A percentile compares a stretch with the other conserved stretches of the same genome.
Evolutionary conservation across 2,113 vertebrate species (phyloP).

Genomic region (Seriola quinqueradiata): DNA sequence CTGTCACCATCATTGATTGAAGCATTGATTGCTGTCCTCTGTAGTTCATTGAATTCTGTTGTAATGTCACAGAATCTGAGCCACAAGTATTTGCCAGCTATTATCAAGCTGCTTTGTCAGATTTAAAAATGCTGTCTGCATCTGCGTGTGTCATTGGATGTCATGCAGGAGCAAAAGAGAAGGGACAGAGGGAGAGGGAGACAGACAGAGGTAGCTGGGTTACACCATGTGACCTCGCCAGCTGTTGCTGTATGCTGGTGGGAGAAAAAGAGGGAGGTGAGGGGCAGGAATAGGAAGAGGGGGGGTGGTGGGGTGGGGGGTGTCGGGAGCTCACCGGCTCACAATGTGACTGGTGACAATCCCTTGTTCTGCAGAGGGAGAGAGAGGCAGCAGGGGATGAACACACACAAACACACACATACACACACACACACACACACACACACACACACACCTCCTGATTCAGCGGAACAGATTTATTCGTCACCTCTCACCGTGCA

Average conservation of each 20-base stretch:
- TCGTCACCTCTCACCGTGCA: slow-evolving; percentile 64
- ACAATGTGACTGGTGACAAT: slow-evolving; percentile 79
- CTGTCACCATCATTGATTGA: slow-evolving; percentile 49
- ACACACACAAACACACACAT: slow-evolving; percentile 51
- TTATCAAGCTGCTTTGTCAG: not conserved
- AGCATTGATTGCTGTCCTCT: slow-evolving; percentile 34
- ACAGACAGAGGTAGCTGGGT: slow-evolving; percentile 62
- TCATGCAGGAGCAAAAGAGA: slow-evolving; percentile 32
- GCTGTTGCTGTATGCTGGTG: slow-evolving; percentile 79
- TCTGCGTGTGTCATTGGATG: slow-evolving; percentile 1
- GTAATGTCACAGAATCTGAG: slow-evolving; percentile 1
- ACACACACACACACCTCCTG: slow-evolving; percentile 63
- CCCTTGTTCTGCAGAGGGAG: slow-evolving; percentile 67
- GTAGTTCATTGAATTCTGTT: slow-evolving; percentile 10
- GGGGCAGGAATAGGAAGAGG: slow-evolving; percentile 31
- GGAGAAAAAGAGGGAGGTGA: slow-evolving; percentile 59
- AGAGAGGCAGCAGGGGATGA: slow-evolving; percentile 53
- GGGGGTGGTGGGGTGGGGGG: slow-evolving; percentile 73
- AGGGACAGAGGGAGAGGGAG: slow-evolving; percentile 37
- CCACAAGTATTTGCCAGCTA: not conserved
- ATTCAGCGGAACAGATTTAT: slow-evolving; percentile 77
- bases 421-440: slow-evolving; percentile 28
- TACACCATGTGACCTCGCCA: slow-evolving; percentile 77
- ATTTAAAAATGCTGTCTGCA: not conserved
- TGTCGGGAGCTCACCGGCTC: slow-evolving; percentile 50